These are phyloP conservation scores for Erebia palarica DNA, from an alignment of 2,888 invertebrate species.

Conservation along the genomic window DNA sequence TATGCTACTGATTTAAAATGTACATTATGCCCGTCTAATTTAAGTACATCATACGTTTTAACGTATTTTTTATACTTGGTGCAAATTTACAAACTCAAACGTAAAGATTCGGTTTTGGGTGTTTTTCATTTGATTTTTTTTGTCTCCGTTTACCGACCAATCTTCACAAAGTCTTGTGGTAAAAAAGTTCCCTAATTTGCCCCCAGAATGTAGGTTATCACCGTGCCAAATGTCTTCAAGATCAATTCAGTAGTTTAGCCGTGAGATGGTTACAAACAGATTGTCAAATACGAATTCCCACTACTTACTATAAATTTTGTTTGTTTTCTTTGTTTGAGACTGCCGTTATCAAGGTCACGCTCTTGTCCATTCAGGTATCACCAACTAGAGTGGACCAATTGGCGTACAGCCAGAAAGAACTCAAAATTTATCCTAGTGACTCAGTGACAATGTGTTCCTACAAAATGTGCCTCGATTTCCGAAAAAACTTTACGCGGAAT, in stretches of 20 bases:
- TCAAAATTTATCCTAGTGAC: slow-evolving; percentile 50
- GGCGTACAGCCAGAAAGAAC: slow-evolving; percentile 49
- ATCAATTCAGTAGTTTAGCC: background rate
- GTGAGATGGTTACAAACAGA: background rate
- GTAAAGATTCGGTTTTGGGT: background rate
- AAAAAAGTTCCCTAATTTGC: background rate
- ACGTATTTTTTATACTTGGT: background rate
- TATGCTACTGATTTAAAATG: slow-evolving; percentile 30
- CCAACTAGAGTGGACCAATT: slow-evolving; percentile 43
- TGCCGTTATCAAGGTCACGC: slow-evolving; percentile 43
- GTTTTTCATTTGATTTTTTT: background rate
- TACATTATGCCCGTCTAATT: slow-evolving; percentile 6
- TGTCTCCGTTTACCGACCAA: background rate
- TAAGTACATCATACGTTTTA: background rate
- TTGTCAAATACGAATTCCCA: background rate
- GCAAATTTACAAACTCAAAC: background rate
- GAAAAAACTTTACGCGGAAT: slow-evolving; percentile 39
- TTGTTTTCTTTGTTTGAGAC: slow-evolving; percentile 38
- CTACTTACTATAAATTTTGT: background rate
- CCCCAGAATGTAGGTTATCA: background rate
- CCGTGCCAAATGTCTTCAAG: background rate
- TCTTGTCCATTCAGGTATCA: slow-evolving; percentile 27
- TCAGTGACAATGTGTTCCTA: slow-evolving; percentile 56
- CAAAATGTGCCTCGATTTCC: slow-evolving; percentile 49
- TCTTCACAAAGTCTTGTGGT: background rate